Evolutionary conservation across 2,113 vertebrate species (phyloP).

Genomic region (Tupaia tana): DNA sequence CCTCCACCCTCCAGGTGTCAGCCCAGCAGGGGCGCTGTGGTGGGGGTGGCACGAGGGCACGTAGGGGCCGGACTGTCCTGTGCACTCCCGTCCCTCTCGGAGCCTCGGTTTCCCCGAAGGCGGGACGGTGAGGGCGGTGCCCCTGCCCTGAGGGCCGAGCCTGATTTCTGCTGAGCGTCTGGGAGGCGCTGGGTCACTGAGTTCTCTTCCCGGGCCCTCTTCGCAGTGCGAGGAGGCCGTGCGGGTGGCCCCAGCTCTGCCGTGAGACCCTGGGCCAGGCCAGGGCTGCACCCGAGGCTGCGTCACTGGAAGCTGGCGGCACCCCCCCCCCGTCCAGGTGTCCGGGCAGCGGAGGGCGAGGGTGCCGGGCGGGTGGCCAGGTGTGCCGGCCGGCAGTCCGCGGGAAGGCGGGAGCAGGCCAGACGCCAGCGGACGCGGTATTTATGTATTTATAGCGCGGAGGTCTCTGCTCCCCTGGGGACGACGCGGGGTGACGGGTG

Average conservation of each 20-base stretch:
- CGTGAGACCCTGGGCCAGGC: neutral
- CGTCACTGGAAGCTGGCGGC: accelerated
- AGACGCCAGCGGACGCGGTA: neutral
- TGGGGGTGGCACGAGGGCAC: no score
- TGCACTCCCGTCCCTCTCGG: no score
- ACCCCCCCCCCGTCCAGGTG: neutral
- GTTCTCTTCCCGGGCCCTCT: neutral
- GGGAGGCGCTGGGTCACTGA: neutral
- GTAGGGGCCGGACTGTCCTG: no score
- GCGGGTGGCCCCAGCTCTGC: neutral
- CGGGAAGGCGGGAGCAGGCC: neutral
- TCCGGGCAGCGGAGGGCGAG: neutral
- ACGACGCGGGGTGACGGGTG: no score
- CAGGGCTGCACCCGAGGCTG: neutral
- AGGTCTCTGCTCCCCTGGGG: neutral
- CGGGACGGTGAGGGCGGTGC: no score
- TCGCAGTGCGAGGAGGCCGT: neutral
- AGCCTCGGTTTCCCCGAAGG: neutral
- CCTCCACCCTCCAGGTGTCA: neutral
- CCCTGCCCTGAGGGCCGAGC: neutral
- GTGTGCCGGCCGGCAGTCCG: neutral
- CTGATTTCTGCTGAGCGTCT: neutral
- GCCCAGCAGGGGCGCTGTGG: no score
- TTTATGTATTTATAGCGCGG: constrained; percentile 37
- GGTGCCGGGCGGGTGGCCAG: neutral